phyloP scores from a whole-genome alignment of 2,888 invertebrate genomes.

The Sisyra nigra region DNA sequence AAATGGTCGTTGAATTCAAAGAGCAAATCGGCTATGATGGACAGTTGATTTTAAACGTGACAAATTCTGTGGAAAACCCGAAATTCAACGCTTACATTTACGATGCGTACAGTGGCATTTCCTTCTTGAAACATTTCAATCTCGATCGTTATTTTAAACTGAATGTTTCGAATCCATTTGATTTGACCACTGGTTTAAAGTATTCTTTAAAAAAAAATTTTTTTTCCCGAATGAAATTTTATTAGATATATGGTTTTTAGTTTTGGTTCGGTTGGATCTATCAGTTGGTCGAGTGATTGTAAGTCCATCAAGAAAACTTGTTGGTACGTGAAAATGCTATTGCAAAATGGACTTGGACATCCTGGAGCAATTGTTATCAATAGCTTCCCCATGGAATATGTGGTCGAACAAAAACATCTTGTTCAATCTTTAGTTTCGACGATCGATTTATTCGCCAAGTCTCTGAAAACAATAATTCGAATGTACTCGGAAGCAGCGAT shows the following conservation, averaged over 20 bases:
- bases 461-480: slow-evolving; percentile 33
- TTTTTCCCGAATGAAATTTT: not conserved
- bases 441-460: slow-evolving; percentile 39
- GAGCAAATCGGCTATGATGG: slow-evolving; percentile 43
- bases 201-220: slow-evolving; percentile 24
- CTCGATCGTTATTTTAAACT: slow-evolving; percentile 44
- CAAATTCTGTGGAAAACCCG: slow-evolving; percentile 7
- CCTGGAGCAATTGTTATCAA: slow-evolving; percentile 42
- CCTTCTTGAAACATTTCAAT: slow-evolving; percentile 39
- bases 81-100: slow-evolving; percentile 37
- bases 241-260: not conserved
- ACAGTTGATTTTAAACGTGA: slow-evolving; percentile 33
- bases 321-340: slow-evolving; percentile 11
- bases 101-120: slow-evolving; percentile 45
- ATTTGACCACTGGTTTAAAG: slow-evolving; percentile 42
- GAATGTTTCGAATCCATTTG: slow-evolving; percentile 43
- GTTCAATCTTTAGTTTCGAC: slow-evolving; percentile 34
- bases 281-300: no score
- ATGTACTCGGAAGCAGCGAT: slow-evolving; percentile 38
- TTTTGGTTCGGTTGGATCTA: no score
- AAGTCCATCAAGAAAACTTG: slow-evolving; percentile 4
- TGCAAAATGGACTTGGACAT: slow-evolving; percentile 32
- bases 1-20: slow-evolving; percentile 44
- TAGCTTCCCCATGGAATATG: slow-evolving; percentile 32
- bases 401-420: slow-evolving; percentile 33